Evolutionary conservation across 1,140 invertebrate genomes (phyloP), one percentile per base, ranked within the genome.

Genomic region (Pseudobourletiella spinata): DNA sequence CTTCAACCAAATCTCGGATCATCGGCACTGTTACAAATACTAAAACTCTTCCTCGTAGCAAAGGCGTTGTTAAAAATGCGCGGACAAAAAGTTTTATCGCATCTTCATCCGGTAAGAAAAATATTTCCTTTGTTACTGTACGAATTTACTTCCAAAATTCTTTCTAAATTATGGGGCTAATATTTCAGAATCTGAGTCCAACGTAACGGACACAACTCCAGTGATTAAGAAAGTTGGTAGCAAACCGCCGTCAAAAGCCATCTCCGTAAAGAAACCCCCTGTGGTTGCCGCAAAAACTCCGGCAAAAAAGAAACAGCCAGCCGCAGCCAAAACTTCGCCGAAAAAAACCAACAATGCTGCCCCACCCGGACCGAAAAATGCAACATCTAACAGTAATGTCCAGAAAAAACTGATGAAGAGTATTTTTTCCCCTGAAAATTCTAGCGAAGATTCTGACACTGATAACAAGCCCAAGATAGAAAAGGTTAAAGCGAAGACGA

Each of bases 371-470:
- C n/a, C n/a, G n/a, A n/a, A n/a, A n/a, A n/a, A n/a, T n/a, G n/a
- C n/a, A n/a, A 1, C 59, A 16, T 44, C 44, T 24, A 57, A 46
- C 11, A 50, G 20, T 39, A 42, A 32, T 43, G 59, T 54, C 3
- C 57, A 61, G 43, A 50, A 43, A 20, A 60, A 59, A 22, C 43
- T 56, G 2, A 24, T 61, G 26, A 67, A 67, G 56, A 63, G 61
- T 22, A 67, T 67, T 16, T 67, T 67, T 42, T 64, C 61, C 15
- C 63, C 63, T 1, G 65, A 67, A 18, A 67, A 67, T 61, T 63
- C 61, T 3, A 63, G 52, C 32, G 65, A 61, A 29, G 65, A 64
- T 18, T 57, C 57, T 3, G 65, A 44, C 42, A 57, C 0, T 35
- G 55, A 42, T 15, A 58, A 52, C n/a, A 59, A 57, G 46, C 42